Evolutionary conservation across 2,797 vertebrate genomes (phyloP), one percentile per base, ranked within the genome.

Genomic region (Rhinophrynus dorsalis): DNA sequence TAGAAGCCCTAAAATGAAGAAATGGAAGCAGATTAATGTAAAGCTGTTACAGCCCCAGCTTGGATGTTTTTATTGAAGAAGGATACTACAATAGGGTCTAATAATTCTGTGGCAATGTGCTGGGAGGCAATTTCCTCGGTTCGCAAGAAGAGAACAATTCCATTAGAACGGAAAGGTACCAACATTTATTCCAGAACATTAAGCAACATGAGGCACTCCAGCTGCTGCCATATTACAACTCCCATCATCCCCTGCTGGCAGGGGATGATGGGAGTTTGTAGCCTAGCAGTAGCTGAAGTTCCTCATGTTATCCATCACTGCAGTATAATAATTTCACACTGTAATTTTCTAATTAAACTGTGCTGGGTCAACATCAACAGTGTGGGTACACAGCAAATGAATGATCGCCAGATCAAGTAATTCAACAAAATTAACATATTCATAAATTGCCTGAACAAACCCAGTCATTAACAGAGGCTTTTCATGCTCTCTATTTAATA

Each of bases 361-460:
- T 38, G 12, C 10, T 13, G 24, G 18, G 35, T 26, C 20, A 24
- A 6, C 37, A 42, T 40, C 40, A 40, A 21, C 21, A 24, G 32
- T 5, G 20, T 23, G 12, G 3, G 3, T 15, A 59, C 2, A 17
- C 8, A 11, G 38, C 7, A 60, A 44, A 44, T 17, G 17, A 40
- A 24, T 26, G 24, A 40, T 29, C 26, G 29, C 13, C 8, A 60
- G 11, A 60, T 60, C 37, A 44, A 27, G 24, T 30, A 24, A 58
- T 37, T 58, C 23, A 26, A 20, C 20, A 58, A 40, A 26, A 40
- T 40, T 23, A 26, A 38, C 32, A 56, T 58, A 58, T 58, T 38
- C 11, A 26, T 58, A 40, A 40, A 38, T 11, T 38, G 35, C 23
- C 13, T 35, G 47, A 51, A 13, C 23, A 51, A 27, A 29, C 9